phyloP scores from a whole-genome alignment of 2,113 vertebrate genomes.

The Quiscalus mexicanus region DNA sequence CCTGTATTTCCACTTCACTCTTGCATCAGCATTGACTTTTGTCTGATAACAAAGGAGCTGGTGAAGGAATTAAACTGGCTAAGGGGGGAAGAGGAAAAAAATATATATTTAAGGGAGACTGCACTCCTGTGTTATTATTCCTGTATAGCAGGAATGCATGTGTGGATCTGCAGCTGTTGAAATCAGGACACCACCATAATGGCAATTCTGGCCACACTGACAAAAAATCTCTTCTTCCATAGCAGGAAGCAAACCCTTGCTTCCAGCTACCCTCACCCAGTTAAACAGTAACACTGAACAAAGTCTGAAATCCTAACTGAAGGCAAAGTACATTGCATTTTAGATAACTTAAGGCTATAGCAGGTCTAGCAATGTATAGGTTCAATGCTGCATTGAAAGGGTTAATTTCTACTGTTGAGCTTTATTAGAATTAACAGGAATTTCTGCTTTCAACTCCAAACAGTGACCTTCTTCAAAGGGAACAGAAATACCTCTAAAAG shows the following conservation, averaged over 20 bases:
- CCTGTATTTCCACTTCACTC: neutral
- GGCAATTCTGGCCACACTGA: neutral
- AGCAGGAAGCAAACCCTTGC: conserved; percentile 10
- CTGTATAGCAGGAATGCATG: neutral
- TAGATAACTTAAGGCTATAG: conserved; percentile 9
- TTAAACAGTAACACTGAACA: conserved; percentile 65
- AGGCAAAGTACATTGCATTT: conserved; percentile 54
- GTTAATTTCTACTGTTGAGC: neutral
- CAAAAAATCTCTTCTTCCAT: neutral
- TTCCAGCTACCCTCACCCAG: neutral
- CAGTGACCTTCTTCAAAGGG: neutral
- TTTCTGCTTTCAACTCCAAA: neutral
- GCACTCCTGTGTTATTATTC: neutral
- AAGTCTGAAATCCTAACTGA: conserved; percentile 50
- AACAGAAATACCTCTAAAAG: neutral
- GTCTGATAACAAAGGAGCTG: neutral
- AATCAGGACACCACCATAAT: neutral
- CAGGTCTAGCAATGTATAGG: neutral
- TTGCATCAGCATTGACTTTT: neutral
- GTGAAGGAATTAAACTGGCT: neutral
- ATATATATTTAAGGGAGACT: neutral
- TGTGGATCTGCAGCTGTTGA: neutral
- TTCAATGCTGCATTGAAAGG: neutral
- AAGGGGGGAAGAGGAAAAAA: neutral
- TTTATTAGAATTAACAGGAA: neutral